Percentiles rank a stretch among this genome's conserved stretches.
Evolutionary conservation across 2,797 vertebrate species (phyloP).

Genomic region (Phoxinus dragarum): DNA sequence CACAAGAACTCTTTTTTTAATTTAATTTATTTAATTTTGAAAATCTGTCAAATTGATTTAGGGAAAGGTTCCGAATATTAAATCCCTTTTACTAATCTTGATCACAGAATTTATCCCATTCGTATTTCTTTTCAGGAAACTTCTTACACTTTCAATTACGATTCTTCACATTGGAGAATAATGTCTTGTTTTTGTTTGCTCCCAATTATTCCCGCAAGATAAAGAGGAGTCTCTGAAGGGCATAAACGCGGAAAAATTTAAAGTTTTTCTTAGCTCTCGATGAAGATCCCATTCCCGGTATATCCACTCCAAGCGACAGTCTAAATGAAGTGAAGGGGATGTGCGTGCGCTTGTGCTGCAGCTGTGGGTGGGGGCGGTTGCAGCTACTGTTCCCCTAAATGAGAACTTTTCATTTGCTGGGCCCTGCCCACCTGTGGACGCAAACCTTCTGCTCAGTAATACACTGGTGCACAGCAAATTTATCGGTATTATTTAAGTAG

Average conservation of each 20-base stretch:
- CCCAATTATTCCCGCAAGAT: constrained; percentile 80
- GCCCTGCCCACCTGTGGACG: constrained; percentile 4
- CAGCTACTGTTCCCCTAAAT: constrained; percentile 25
- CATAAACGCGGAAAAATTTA: constrained; percentile 79
- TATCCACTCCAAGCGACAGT: constrained; percentile 70
- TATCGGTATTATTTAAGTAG: not conserved
- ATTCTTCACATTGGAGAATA: constrained; percentile 47
- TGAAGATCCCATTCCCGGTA: constrained; percentile 83
- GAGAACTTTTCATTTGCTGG: constrained; percentile 16
- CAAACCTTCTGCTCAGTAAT: not conserved
- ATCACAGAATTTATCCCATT: constrained; percentile 64
- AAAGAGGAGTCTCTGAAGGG: constrained; percentile 79
- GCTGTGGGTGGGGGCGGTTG: constrained; percentile 40
- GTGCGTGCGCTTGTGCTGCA: constrained; percentile 13
- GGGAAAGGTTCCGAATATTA: constrained; percentile 50
- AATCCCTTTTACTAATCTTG: constrained; percentile 38
- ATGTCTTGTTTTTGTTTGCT: constrained; percentile 44
- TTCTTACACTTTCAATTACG: constrained; percentile 42
- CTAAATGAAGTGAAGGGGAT: constrained; percentile 60
- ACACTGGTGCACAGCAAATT: not conserved
- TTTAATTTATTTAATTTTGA: not conserved
- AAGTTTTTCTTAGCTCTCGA: constrained; percentile 80
- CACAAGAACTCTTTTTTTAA: not conserved
- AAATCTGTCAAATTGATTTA: constrained; percentile 17
- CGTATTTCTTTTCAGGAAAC: constrained; percentile 53